phyloP scores from a whole-genome alignment of 2,888 invertebrate genomes.

The Agrilus cyanescens region DNA sequence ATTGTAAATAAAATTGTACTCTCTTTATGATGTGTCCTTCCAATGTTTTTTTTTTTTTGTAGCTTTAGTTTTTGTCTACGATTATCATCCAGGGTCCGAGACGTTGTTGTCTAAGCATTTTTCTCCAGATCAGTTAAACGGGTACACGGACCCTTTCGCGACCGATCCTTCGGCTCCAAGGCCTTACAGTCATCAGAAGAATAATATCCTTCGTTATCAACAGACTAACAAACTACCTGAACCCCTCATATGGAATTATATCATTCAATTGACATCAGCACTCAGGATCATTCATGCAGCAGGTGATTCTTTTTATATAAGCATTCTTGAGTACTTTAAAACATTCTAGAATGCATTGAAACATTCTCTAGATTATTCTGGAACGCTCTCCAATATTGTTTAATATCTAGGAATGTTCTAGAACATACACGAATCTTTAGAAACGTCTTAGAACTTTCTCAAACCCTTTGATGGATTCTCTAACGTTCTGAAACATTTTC shows the following conservation, averaged over 20 bases:
- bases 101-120: constrained; percentile 82
- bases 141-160: constrained; percentile 68
- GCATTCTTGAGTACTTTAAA: too few relatives aligned
- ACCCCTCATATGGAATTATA: constrained; percentile 85
- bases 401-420: too few relatives aligned
- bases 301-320: constrained; percentile 36
- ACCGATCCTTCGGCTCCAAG: constrained; percentile 70
- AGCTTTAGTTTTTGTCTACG: constrained; percentile 94
- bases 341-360: too few relatives aligned
- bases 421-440: too few relatives aligned
- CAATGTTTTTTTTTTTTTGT: constrained; percentile 22
- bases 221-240: constrained; percentile 68
- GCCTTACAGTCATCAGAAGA: constrained; percentile 73
- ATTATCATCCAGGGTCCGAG: constrained; percentile 85
- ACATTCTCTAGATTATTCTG: too few relatives aligned
- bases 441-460: too few relatives aligned
- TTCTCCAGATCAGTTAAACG: constrained; percentile 48
- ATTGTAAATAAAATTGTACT: constrained; percentile 53
- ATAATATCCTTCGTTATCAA: constrained; percentile 65
- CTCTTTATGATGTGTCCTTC: neutral
- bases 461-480: too few relatives aligned
- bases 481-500: too few relatives aligned
- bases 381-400: too few relatives aligned
- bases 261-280: constrained; percentile 91
- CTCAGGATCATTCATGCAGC: constrained; percentile 78